phyloP scores from a whole-genome alignment of 2,888 invertebrate genomes.

The Cerastis rubricosa region DNA sequence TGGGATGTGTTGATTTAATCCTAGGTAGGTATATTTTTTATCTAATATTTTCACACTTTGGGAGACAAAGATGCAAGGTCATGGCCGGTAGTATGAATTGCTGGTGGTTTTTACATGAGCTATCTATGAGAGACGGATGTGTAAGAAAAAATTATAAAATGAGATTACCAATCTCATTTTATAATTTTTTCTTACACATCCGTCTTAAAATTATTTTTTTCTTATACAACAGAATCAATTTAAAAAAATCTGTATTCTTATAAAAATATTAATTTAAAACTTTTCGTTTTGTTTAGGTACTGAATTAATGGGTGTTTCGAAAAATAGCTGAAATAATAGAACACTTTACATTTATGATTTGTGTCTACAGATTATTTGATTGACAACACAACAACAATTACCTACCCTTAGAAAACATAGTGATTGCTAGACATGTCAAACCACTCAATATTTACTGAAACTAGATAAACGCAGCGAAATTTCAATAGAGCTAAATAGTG shows the following conservation, averaged over 20 bases:
- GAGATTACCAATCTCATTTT: too few species aligned
- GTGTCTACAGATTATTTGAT: not conserved
- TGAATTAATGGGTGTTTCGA: not conserved
- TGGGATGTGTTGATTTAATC: conserved; percentile 48
- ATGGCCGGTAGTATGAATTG: not conserved
- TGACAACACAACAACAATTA: not conserved
- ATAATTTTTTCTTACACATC: too few species aligned
- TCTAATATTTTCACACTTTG: not conserved
- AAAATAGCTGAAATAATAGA: not conserved
- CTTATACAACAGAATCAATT: too few species aligned
- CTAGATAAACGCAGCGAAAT: not conserved
- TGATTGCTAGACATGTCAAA: not conserved
- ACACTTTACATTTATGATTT: not conserved
- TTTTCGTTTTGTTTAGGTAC: not conserved
- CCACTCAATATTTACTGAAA: not conserved
- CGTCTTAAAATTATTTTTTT: too few species aligned
- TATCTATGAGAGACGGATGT: not conserved
- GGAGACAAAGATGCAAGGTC: not conserved
- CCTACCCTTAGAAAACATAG: not conserved
- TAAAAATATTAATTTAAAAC: not conserved
- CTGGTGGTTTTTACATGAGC: not conserved
- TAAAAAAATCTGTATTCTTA: not conserved
- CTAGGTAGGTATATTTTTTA: conserved; percentile 12
- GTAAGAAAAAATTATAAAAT: not conserved
- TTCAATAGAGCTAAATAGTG: not conserved